Percentiles rank a stretch among this genome's conserved stretches.
Conservation (phyloP, 2,888 invertebrate species). For the Pammene aurita region DNA sequence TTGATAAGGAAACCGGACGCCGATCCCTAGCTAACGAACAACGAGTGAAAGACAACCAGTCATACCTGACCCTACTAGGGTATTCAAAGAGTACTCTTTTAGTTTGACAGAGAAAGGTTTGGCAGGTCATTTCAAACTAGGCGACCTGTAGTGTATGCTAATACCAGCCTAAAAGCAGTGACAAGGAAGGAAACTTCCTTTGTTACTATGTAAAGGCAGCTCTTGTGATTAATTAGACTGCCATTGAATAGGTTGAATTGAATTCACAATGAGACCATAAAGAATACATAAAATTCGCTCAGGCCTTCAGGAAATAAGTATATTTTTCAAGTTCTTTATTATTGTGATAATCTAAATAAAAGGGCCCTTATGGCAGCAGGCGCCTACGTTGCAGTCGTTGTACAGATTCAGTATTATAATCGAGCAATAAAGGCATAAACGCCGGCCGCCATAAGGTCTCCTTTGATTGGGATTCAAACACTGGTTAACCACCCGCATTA, state of each 20-base stretch:
- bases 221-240: conserved; percentile 32
- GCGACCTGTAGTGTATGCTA: conserved; percentile 43
- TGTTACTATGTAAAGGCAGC: conserved; percentile 30
- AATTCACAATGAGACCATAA: conserved; percentile 12
- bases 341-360: too few species aligned
- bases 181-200: conserved; percentile 31
- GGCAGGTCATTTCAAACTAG: conserved; percentile 51
- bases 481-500: too few species aligned
- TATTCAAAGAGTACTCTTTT: conserved; percentile 34
- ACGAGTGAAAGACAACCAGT: conserved; percentile 61
- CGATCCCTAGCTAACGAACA: conserved; percentile 71
- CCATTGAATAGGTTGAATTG: conserved; percentile 16
- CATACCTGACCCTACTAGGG: conserved; percentile 47
- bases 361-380: too few species aligned
- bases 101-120: conserved; percentile 38
- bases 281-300: background rate
- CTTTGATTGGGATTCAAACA: too few species aligned
- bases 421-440: too few species aligned
- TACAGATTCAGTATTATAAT: too few species aligned
- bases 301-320: too few species aligned
- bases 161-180: conserved; percentile 35
- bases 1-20: conserved; percentile 75
- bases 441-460: too few species aligned
- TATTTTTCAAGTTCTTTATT: too few species aligned
- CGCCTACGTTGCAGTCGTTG: too few species aligned